Evolutionary conservation across 1,140 invertebrate genomes (phyloP).

Genomic region (Phortica variegata): DNA sequence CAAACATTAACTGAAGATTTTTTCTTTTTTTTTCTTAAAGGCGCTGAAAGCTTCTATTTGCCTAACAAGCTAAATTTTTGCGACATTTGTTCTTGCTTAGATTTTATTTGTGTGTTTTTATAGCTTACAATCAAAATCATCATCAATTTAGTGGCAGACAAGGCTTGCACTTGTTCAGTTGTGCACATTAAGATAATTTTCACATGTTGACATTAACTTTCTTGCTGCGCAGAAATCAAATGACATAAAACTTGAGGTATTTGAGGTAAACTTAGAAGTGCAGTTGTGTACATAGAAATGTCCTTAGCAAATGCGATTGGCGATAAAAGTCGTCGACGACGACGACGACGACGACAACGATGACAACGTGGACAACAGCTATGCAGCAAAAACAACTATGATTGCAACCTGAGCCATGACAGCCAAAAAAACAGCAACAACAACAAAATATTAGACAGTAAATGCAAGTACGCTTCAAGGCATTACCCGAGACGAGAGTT

Average conservation of each 20-base stretch:
- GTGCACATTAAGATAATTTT: constrained; percentile 51
- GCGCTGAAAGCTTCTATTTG: too few species aligned
- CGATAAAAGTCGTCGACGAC: constrained; percentile 36
- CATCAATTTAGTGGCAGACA: constrained; percentile 1
- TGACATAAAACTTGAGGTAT: constrained; percentile 8
- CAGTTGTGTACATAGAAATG: constrained; percentile 41
- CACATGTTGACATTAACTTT: too few species aligned
- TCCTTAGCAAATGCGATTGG: constrained; percentile 29
- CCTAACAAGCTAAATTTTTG: too few species aligned
- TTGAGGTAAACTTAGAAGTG: constrained; percentile 37
- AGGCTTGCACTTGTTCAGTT: constrained; percentile 43
- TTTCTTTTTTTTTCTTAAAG: too few species aligned
- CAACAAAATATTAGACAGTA: too few species aligned
- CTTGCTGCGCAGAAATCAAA: not conserved
- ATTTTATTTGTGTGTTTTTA: constrained; percentile 9
- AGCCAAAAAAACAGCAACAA: constrained; percentile 33
- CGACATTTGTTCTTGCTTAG: too few species aligned
- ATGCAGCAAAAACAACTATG: too few species aligned
- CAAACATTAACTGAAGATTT: too few species aligned
- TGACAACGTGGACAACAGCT: constrained; percentile 19
- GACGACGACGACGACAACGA: constrained; percentile 21
- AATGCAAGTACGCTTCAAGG: too few species aligned
- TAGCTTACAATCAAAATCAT: not conserved
- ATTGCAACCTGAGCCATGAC: constrained; percentile 24
- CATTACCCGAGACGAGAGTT: too few species aligned